phyloP scores from a whole-genome alignment of 1,140 invertebrate genomes.

The Zelostemma sp. region DNA sequence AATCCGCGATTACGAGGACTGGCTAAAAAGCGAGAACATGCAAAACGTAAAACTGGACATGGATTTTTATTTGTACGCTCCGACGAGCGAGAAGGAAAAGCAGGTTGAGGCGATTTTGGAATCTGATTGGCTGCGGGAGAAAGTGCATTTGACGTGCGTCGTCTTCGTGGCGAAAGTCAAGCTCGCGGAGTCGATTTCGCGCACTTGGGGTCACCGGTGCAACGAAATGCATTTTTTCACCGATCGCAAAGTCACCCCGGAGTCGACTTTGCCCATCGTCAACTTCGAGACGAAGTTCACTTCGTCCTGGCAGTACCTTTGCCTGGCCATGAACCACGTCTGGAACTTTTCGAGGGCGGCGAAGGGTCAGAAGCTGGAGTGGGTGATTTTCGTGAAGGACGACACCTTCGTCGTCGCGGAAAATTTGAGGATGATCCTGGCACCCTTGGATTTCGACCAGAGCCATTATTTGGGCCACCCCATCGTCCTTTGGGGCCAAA shows the following conservation, averaged over 20 bases:
- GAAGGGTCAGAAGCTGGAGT: slow-evolving; percentile 47
- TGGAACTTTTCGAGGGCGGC: slow-evolving; percentile 41
- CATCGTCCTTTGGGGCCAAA: slow-evolving; percentile 66
- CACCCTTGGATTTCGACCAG: slow-evolving; percentile 56
- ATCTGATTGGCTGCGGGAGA: slow-evolving; percentile 58
- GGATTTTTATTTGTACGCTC: slow-evolving; percentile 55
- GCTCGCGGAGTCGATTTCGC: slow-evolving; percentile 50
- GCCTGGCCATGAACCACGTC: slow-evolving; percentile 61
- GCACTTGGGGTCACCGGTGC: slow-evolving; percentile 63
- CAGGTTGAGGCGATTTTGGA: slow-evolving; percentile 41
- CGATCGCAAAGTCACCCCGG: slow-evolving; percentile 22
- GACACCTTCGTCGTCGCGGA: slow-evolving; percentile 69
- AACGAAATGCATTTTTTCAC: slow-evolving; percentile 64
- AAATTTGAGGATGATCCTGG: slow-evolving; percentile 68
- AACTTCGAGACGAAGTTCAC: slow-evolving; percentile 55
- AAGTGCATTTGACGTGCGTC: slow-evolving; percentile 60
- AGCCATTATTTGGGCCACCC: slow-evolving; percentile 71
- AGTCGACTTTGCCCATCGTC: slow-evolving; percentile 45
- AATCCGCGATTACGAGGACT: slow-evolving; percentile 42
- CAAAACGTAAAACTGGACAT: slow-evolving; percentile 39
- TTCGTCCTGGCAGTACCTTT: slow-evolving; percentile 69
- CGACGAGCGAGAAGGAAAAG: slow-evolving; percentile 9
- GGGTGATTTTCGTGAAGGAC: slow-evolving; percentile 70
- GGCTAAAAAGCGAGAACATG: slow-evolving; percentile 50
- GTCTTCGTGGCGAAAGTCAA: slow-evolving; percentile 62